A percentile compares a stretch with the other conserved stretches of the same genome.
These are phyloP conservation scores for Streblospio benedicti DNA, from an alignment of 1,140 invertebrate genomes.

Conservation along the genomic window DNA sequence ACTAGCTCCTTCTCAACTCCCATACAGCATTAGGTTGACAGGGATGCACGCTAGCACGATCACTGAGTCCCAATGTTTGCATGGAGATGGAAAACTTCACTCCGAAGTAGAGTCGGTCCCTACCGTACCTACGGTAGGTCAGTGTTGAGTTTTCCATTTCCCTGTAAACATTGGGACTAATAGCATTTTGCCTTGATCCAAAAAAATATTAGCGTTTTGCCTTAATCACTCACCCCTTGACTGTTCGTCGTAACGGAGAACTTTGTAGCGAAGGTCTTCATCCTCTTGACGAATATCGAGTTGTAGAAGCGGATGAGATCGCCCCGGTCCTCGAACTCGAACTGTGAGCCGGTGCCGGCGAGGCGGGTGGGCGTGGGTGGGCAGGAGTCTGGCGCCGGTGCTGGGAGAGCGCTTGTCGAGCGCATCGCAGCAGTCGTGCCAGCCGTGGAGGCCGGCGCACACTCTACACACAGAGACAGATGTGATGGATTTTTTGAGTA, in stretches of 20 bases:
- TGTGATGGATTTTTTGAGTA: no score
- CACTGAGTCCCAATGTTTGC: no score
- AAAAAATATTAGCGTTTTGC: no score
- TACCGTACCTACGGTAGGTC: no score
- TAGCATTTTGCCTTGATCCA: no score
- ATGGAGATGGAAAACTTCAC: no score
- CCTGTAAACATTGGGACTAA: no score
- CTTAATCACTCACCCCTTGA: neutral
- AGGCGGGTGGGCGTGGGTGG: constrained; percentile 56
- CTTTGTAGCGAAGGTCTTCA: constrained; percentile 69
- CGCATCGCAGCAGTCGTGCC: constrained; percentile 42
- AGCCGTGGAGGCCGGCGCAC: constrained; percentile 25
- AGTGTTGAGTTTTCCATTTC: no score
- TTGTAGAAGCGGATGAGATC: constrained; percentile 94
- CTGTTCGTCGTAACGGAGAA: constrained; percentile 51
- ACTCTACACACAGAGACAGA: constrained; percentile 3
- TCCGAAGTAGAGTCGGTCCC: no score
- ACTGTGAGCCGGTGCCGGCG: constrained; percentile 54
- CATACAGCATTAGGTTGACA: no score
- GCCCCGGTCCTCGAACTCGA: constrained; percentile 56
- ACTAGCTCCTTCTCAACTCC: no score
- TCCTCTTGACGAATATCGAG: constrained; percentile 70
- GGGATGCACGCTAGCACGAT: no score
- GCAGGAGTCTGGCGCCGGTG: constrained; percentile 45
- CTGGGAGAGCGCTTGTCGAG: constrained; percentile 49